These are phyloP conservation scores for Campoplex capitator DNA, from an alignment of 2,888 invertebrate genomes.

Conservation along the genomic window DNA sequence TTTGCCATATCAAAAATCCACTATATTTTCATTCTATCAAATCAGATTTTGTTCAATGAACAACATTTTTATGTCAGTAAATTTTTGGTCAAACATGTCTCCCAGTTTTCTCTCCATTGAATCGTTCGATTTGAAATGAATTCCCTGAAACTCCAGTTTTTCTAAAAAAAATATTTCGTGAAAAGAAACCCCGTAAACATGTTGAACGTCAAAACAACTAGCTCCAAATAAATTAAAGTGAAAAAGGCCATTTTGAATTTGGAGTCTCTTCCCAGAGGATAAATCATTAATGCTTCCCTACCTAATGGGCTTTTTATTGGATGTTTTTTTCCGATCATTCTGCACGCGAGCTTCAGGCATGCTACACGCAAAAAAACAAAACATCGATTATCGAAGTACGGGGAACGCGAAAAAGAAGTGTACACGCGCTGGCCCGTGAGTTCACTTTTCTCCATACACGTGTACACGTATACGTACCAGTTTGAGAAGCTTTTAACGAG, in stretches of 20 bases:
- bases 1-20: too few relatives aligned
- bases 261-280: neutral
- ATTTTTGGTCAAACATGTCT: too few relatives aligned
- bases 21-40: too few relatives aligned
- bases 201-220: neutral
- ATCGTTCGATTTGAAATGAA: neutral
- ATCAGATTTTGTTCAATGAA: too few relatives aligned
- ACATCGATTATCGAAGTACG: slow-evolving; percentile 68
- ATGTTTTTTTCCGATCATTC: slow-evolving; percentile 18
- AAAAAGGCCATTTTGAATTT: slow-evolving; percentile 14
- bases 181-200: neutral
- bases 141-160: neutral
- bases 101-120: neutral
- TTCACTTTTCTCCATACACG: neutral
- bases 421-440: slow-evolving; percentile 39
- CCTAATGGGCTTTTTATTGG: neutral
- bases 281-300: slow-evolving; percentile 16
- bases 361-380: slow-evolving; percentile 58
- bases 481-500: slow-evolving; percentile 78
- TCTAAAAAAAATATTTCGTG: neutral
- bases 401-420: slow-evolving; percentile 43
- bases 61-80: too few relatives aligned
- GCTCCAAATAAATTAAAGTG: slow-evolving; percentile 17
- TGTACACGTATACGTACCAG: slow-evolving; percentile 45
- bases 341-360: slow-evolving; percentile 61